phyloP scores from a whole-genome alignment of 2,888 invertebrate species.

The Pandemis cinnamomeana region DNA sequence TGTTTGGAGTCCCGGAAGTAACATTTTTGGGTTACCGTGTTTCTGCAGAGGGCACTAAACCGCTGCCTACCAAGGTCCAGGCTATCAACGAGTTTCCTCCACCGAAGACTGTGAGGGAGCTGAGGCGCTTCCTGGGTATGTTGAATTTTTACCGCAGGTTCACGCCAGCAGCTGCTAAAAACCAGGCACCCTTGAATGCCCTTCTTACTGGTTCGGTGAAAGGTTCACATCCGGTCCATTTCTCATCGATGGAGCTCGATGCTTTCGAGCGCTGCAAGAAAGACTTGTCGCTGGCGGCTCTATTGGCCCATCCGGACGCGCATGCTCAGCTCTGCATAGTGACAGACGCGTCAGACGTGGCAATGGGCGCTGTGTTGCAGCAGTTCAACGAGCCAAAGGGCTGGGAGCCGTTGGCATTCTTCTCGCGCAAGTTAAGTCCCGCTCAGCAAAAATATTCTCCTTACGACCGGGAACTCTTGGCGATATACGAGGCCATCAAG shows the following conservation, averaged over 20 bases:
- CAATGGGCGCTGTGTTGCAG: slow-evolving; percentile 5
- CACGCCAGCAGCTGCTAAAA: not conserved
- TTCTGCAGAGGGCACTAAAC: slow-evolving; percentile 21
- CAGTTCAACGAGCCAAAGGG: slow-evolving; percentile 35
- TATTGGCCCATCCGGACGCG: slow-evolving; percentile 3
- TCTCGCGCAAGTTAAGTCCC: slow-evolving; percentile 51
- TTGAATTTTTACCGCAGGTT: slow-evolving; percentile 3
- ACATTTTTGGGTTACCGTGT: slow-evolving; percentile 16
- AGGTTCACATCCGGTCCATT: slow-evolving; percentile 5
- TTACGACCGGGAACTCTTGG: slow-evolving; percentile 46
- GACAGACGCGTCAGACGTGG: not conserved
- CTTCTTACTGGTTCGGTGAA: not conserved
- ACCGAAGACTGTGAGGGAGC: slow-evolving; percentile 14
- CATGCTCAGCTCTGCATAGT: slow-evolving; percentile 7
- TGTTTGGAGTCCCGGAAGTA: slow-evolving; percentile 19
- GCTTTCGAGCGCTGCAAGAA: slow-evolving; percentile 6
- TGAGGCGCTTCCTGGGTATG: slow-evolving; percentile 2
- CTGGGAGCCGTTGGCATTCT: slow-evolving; percentile 56
- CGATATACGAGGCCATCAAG: slow-evolving; percentile 53
- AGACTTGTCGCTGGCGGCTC: not conserved
- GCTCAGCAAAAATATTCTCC: slow-evolving; percentile 53
- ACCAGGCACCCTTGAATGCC: slow-evolving; percentile 1
- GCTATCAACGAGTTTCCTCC: slow-evolving; percentile 16
- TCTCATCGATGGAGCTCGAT: not conserved
- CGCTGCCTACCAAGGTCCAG: slow-evolving; percentile 11